Base-by-base conservation (phyloP, 2,888 invertebrate genomes). In the Drosophila ochracea region DNA sequence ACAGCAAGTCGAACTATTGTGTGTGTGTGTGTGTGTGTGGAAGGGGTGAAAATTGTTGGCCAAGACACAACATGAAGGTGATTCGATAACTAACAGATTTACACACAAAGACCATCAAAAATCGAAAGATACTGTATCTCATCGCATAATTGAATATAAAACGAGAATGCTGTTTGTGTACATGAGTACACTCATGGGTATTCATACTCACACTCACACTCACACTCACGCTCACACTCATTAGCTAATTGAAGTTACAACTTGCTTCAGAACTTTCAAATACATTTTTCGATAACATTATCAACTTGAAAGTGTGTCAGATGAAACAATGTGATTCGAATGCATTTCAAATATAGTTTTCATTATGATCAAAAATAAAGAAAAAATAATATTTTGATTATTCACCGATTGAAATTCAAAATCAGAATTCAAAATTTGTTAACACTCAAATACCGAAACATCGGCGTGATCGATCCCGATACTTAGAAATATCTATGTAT, bases 1-100 rank as follows among this genome's bases (percentile, higher is more conserved):
- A 79, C 78, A 79, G 78, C 78, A 57, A 64, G 62, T 76, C 73
- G 31, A 66, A 75, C 71, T 58, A 78, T 77, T 53, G 0, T 13
- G 13, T 35, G 35, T 35, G 35, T 13, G 13, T 13, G 33, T 35
- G 35, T 35, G 35, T 13, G 35, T 35, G 13, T 35, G 35, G 35
- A 35, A 35, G 13, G 13, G 35, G 35, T 35, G 47, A 25, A 25
- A 47, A 47, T 47, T 47, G 16, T 64, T 47, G 33, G 52, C 52
- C 63, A 78, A 53, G 69, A 47, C n/a, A 39, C 41, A 60, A 21
- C 47, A 47, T 54, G 43, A 74, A 78, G 80, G 80, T 71, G 76
- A 78, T 71, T 50, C 57, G 62, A 62, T 63, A 50, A 53, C 55
- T 58, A 41, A 54, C 37, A 47, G 58, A 61, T 65, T 52, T 11